These are phyloP conservation scores for Amazona finschi DNA, from an alignment of 2,797 vertebrate genomes.

Conservation along the genomic window DNA sequence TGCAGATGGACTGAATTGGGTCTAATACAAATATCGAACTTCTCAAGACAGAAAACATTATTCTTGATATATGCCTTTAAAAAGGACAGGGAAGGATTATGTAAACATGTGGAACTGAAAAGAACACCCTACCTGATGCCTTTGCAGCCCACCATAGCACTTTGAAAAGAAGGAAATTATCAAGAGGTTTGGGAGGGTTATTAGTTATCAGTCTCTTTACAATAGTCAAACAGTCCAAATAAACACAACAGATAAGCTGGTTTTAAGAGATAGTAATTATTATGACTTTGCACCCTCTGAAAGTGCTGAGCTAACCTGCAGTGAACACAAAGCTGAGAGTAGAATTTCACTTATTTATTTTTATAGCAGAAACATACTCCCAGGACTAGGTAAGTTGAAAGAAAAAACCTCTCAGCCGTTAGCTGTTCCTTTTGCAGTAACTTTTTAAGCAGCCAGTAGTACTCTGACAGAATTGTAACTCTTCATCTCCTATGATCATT, in stretches of 20 bases:
- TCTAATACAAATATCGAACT: not conserved
- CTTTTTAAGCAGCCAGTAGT: not conserved
- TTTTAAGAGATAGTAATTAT: not conserved
- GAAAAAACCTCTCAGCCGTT: not conserved
- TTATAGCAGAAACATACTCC: not conserved
- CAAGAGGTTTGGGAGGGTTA: not conserved
- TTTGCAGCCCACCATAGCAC: not conserved
- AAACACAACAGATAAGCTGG: not conserved
- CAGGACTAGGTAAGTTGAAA: not conserved
- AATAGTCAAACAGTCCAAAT: not conserved
- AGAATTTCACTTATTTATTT: not conserved
- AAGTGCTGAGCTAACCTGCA: not conserved
- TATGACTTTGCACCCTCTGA: not conserved
- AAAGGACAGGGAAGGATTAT: not conserved
- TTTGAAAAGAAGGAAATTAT: not conserved
- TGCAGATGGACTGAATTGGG: not conserved
- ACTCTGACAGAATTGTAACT: not conserved
- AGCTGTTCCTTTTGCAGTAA: not conserved
- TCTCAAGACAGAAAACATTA: not conserved
- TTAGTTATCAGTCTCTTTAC: not conserved
- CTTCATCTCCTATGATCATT: not conserved
- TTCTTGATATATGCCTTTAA: not conserved
- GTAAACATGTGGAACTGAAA: not conserved
- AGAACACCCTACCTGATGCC: not conserved
- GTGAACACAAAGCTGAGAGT: not conserved